Evolutionary conservation across 2,888 invertebrate genomes (phyloP).

Genomic region (Arge pagana): DNA sequence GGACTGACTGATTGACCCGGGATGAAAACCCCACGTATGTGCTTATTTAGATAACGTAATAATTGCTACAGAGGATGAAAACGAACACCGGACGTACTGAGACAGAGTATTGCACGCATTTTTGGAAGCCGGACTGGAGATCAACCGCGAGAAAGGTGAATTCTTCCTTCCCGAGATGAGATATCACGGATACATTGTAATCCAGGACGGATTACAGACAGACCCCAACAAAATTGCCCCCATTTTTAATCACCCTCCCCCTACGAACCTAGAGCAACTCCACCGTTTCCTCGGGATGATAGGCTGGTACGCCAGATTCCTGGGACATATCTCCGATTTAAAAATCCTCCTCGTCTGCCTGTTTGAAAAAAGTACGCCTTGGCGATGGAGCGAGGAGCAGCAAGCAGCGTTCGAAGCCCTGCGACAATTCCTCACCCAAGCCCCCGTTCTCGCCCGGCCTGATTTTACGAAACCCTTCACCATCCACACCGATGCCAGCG

Average conservation of each 20-base stretch:
- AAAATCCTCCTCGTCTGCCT: not conserved
- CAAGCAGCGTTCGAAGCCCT: too few species aligned
- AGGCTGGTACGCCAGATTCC: too few species aligned
- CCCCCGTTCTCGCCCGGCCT: conserved; percentile 24
- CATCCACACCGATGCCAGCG: too few species aligned
- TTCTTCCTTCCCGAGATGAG: conserved; percentile 9
- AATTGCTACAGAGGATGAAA: conserved; percentile 28
- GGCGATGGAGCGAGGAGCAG: conserved; percentile 1
- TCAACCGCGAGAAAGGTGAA: conserved; percentile 20
- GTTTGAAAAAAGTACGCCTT: not conserved
- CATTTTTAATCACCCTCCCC: conserved; percentile 21
- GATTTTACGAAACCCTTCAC: conserved; percentile 21
- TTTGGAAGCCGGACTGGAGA: conserved; percentile 24
- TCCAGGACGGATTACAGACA: conserved; percentile 18
- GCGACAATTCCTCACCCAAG: conserved; percentile 13
- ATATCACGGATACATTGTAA: conserved; percentile 22
- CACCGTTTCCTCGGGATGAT: conserved; percentile 22
- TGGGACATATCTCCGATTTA: too few species aligned
- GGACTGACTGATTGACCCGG: too few species aligned
- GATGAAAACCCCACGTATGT: conserved; percentile 33
- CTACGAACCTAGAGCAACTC: conserved; percentile 19
- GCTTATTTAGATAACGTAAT: conserved; percentile 38
- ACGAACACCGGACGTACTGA: conserved; percentile 31
- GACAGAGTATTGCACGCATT: conserved; percentile 29
- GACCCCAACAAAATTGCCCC: conserved; percentile 18